Evolutionary conservation across 2,888 invertebrate species (phyloP), one percentile per base, ranked within the genome.

Genomic region (Oasisia sp.): DNA sequence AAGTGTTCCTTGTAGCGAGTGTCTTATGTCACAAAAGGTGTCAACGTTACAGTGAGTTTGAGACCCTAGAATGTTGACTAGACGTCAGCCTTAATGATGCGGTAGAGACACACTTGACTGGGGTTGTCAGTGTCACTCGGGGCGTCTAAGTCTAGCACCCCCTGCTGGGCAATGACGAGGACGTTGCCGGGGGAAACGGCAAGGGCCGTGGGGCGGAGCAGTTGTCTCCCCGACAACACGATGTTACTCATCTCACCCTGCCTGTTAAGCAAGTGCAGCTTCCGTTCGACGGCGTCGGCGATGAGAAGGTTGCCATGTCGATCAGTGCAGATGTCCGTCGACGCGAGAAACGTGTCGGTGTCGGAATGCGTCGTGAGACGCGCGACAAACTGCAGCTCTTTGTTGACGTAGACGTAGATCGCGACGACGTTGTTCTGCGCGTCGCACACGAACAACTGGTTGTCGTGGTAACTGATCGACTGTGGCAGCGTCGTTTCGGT

Each of bases 391-490:
- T 93, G 58, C 27, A 93, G 50, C 9, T 91, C 92, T 5, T 32
- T 91, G 19, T 93, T 92, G 4, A 38, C 50, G 89, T 92, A 93
- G 27, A 58, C 56, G 89, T 93, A 94, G 89, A 94, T 91, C 44
- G 89, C 74, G 2, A 94, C 91, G 12, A 90, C 91, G 9, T 92
- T 92, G 91, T 93, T 92, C 32, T 93, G 92, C 5, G 92, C 32
- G 92, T 94, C 94, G 32, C 92, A 92, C 32, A 94, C 91, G 50
- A 91, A 93, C 14, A 94, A 56, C 74, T 92, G 92, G 92, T 93
- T 93, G 32, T 91, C 92, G 32, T 45, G 58, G 74, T 89, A 93
- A 56, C 45, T 89, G 50, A 93, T 92, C 38, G 90, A 91, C 45
- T 93, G 93, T 1, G 94, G 93, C 8, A 89, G 91, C n/a, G 27